phyloP scores from a whole-genome alignment of 1,140 invertebrate species.

The Dolichoris vasculosae region DNA sequence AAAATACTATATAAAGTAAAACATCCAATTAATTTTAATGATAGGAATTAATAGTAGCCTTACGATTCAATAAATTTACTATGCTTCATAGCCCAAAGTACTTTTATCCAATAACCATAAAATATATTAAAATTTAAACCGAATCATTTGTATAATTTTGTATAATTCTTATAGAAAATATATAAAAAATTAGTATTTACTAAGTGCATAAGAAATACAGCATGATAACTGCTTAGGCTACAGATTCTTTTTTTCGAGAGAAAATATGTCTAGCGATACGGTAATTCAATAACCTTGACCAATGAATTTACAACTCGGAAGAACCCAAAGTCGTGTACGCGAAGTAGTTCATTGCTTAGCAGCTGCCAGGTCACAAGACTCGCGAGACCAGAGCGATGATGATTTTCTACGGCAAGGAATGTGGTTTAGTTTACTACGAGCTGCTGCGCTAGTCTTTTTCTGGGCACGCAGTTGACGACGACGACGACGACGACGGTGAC shows the following conservation, averaged over 20 bases:
- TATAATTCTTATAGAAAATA: not conserved
- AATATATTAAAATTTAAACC: not conserved
- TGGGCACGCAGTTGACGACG: no score
- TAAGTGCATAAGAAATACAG: not conserved
- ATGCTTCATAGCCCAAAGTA: no score
- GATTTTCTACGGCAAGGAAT: constrained; percentile 30
- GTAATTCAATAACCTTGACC: not conserved
- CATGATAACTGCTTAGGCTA: not conserved
- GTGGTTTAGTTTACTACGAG: constrained; percentile 2
- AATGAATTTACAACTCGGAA: not conserved
- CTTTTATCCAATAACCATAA: no score
- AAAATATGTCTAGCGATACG: not conserved
- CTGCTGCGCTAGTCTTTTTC: not conserved
- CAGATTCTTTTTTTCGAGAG: not conserved
- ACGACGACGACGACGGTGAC: no score
- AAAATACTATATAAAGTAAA: no score
- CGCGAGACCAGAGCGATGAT: not conserved
- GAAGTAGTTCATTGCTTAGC: not conserved
- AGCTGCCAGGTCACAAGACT: not conserved
- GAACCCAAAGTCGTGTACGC: not conserved
- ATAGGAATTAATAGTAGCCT: no score
- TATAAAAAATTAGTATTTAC: not conserved
- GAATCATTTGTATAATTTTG: no score
- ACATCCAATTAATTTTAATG: no score
- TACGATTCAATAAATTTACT: no score